Evolutionary conservation across 1,140 invertebrate species (phyloP).

Genomic region (Lepidotrigona ventralis): DNA sequence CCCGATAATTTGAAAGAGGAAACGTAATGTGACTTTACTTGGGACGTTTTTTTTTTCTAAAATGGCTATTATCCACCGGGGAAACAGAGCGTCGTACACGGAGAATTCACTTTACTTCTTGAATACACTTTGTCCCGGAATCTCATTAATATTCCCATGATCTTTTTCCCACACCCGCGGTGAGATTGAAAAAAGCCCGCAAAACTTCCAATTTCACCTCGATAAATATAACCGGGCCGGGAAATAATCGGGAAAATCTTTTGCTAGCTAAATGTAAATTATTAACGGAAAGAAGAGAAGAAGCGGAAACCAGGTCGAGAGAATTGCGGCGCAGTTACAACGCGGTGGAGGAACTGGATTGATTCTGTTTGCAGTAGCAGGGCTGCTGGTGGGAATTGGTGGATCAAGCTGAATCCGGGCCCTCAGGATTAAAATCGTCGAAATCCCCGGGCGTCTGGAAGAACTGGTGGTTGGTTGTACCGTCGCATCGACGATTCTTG

Average conservation of each 20-base stretch:
- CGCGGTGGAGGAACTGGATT: neutral
- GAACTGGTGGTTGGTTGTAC: conserved; percentile 19
- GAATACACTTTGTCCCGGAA: neutral
- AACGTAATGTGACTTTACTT: too few species aligned
- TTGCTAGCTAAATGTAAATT: neutral
- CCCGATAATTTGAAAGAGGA: too few species aligned
- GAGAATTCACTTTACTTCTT: neutral
- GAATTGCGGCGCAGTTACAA: neutral
- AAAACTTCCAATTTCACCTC: neutral
- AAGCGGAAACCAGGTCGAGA: conserved; percentile 18
- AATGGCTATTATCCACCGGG: neutral
- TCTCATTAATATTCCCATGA: neutral
- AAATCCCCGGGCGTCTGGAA: conserved; percentile 36
- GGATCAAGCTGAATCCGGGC: conserved; percentile 35
- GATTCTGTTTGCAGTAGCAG: conserved; percentile 36
- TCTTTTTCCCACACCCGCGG: too few species aligned
- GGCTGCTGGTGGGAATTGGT: conserved; percentile 32
- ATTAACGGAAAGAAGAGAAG: too few species aligned
- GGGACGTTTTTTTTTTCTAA: neutral
- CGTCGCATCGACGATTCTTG: conserved; percentile 40
- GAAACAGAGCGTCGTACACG: neutral
- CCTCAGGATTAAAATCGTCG: conserved; percentile 37
- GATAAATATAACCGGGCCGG: neutral
- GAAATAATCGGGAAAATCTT: neutral
- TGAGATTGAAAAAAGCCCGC: neutral